Percentiles rank a stretch among this genome's conserved stretches.
These are phyloP conservation scores for Gastrophryne carolinensis DNA, from an alignment of 2,797 vertebrate species.

Conservation along the genomic window DNA sequence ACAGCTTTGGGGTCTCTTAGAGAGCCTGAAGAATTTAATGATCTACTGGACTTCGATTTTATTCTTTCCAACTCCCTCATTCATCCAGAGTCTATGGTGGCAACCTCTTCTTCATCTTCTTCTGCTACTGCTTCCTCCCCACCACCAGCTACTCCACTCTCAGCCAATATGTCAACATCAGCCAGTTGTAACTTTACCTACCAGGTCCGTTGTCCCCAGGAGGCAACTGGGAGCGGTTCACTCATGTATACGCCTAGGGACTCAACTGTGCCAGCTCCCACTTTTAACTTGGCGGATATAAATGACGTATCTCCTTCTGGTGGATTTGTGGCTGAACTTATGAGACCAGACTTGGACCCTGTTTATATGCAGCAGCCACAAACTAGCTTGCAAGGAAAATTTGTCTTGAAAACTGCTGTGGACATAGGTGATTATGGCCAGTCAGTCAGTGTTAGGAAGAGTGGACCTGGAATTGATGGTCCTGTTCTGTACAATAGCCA, in stretches of 20 bases:
- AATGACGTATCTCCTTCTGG: conserved; percentile 90
- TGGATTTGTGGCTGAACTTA: conserved; percentile 94
- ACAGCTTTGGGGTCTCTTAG: conserved; percentile 75
- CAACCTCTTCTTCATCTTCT: conserved; percentile 69
- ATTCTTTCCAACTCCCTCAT: conserved; percentile 92
- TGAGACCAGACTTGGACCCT: conserved; percentile 91
- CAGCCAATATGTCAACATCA: conserved; percentile 65
- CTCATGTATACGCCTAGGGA: conserved; percentile 61
- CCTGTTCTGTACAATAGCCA: conserved; percentile 53
- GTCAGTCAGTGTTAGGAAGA: conserved; percentile 73
- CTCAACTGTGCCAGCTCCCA: conserved; percentile 56
- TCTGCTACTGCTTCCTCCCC: conserved; percentile 73
- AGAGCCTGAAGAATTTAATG: conserved; percentile 85
- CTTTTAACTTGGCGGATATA: conserved; percentile 85
- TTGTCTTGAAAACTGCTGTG: conserved; percentile 88
- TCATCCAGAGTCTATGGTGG: conserved; percentile 76
- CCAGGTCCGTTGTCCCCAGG: conserved; percentile 74
- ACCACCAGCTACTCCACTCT: conserved; percentile 71
- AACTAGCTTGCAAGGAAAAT: conserved; percentile 87
- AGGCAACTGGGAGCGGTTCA: conserved; percentile 63
- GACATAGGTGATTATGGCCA: conserved; percentile 84
- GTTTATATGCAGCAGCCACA: conserved; percentile 79
- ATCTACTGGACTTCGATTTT: conserved; percentile 93
- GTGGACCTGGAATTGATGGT: conserved; percentile 61
- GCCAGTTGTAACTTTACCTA: conserved; percentile 76